Percentiles rank a stretch among this genome's conserved stretches.
Evolutionary conservation across 1,140 invertebrate genomes (phyloP).

Genomic region (Gryllus bimaculatus): DNA sequence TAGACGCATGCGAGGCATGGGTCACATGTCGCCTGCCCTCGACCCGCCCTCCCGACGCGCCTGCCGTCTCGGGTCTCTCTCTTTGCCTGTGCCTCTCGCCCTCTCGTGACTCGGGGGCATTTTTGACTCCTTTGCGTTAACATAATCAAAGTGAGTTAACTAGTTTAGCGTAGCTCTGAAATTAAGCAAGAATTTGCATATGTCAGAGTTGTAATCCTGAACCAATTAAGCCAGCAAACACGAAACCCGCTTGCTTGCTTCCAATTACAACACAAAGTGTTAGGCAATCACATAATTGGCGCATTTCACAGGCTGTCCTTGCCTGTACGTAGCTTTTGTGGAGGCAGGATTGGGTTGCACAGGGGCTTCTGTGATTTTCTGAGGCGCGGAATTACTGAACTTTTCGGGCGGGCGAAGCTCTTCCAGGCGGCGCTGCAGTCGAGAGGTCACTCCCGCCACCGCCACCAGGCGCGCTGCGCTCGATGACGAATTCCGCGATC

Average conservation of each 20-base stretch:
- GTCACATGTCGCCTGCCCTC: no score
- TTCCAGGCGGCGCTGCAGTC: no score
- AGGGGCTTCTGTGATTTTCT: neutral
- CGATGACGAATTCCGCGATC: no score
- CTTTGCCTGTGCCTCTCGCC: neutral
- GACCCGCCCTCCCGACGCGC: no score
- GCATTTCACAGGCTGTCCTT: neutral
- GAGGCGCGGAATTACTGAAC: neutral
- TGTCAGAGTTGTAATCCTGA: neutral
- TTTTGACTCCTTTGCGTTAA: neutral
- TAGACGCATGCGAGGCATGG: neutral
- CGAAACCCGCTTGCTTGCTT: constrained; percentile 2
- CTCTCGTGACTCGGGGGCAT: neutral
- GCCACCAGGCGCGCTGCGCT: no score
- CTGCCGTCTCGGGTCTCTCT: neutral
- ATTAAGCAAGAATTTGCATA: constrained; percentile 5
- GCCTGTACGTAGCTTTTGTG: neutral
- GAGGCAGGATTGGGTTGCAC: neutral
- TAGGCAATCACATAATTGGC: neutral
- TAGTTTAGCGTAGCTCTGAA: constrained; percentile 4
- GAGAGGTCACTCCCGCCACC: no score
- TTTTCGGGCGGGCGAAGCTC: no score
- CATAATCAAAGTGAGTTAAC: constrained; percentile 1
- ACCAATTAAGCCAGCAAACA: neutral
- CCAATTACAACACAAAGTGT: constrained; percentile 1